Percentiles rank a stretch among this genome's conserved stretches.
Conservation (phyloP, 2,113 vertebrate species). For the Mesitornis unicolor region DNA sequence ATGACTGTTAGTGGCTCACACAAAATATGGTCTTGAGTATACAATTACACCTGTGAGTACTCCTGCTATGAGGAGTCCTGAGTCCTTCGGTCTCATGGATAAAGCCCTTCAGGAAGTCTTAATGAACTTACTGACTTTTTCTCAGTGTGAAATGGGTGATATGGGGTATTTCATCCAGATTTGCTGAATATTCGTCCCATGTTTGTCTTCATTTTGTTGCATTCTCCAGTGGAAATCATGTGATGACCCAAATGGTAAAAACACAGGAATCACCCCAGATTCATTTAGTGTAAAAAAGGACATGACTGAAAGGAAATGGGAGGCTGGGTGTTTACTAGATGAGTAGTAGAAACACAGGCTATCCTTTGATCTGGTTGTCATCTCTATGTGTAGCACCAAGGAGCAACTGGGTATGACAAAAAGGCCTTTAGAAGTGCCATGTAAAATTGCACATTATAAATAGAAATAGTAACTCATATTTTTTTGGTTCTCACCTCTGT, state of each 20-base stretch:
- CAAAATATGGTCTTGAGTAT: neutral
- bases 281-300: constrained; percentile 24
- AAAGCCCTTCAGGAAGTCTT: neutral
- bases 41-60: neutral
- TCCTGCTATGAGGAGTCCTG: too few relatives aligned
- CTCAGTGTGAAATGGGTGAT: neutral
- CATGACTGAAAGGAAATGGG: constrained; percentile 11
- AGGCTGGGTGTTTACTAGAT: neutral
- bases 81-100: neutral
- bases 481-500: constrained; percentile 40
- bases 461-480: constrained; percentile 49
- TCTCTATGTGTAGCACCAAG: neutral
- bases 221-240: neutral
- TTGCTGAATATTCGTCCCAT: neutral
- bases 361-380: constrained; percentile 15
- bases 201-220: neutral
- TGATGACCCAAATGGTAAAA: neutral
- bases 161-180: neutral
- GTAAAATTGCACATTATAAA: constrained; percentile 37
- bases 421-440: constrained; percentile 17
- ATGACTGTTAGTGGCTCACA: neutral
- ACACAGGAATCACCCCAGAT: neutral
- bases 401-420: constrained; percentile 21
- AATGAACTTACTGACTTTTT: neutral
- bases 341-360: neutral